These are phyloP conservation scores for Cantharis nigra DNA, from an alignment of 2,888 invertebrate genomes.

Conservation along the genomic window DNA sequence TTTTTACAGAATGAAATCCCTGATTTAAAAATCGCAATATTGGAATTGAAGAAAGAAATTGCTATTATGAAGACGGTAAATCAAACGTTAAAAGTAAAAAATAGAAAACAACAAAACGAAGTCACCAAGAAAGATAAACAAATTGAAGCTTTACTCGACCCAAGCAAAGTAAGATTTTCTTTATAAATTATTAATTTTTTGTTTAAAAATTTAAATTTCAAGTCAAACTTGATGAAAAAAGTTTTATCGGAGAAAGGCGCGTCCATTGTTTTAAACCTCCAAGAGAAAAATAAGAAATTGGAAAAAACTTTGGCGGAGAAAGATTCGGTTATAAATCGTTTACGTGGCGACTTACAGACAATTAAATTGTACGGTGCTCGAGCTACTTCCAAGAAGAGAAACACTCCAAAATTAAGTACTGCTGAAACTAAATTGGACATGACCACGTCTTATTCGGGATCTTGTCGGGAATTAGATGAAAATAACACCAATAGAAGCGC, in stretches of 20 bases:
- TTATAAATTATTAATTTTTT: background rate
- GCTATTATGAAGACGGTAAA: background rate
- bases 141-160: constrained; percentile 42
- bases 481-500: background rate
- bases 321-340: constrained; percentile 29
- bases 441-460: background rate
- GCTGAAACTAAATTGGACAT: background rate
- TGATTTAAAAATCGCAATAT: background rate
- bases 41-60: background rate
- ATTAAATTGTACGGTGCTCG: constrained; percentile 28
- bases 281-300: constrained; percentile 29
- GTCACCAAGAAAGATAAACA: background rate
- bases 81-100: background rate
- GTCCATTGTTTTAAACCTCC: constrained; percentile 33
- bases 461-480: background rate
- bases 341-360: constrained; percentile 31
- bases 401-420: background rate
- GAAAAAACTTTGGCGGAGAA: constrained; percentile 29
- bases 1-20: background rate
- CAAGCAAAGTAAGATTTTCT: constrained; percentile 30
- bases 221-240: constrained; percentile 33
- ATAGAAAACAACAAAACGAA: background rate
- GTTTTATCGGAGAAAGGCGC: constrained; percentile 36
- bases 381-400: background rate
- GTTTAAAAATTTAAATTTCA: background rate